These are phyloP conservation scores for Cylindroiulus punctatus DNA, from an alignment of 2,888 invertebrate genomes.

Conservation along the genomic window DNA sequence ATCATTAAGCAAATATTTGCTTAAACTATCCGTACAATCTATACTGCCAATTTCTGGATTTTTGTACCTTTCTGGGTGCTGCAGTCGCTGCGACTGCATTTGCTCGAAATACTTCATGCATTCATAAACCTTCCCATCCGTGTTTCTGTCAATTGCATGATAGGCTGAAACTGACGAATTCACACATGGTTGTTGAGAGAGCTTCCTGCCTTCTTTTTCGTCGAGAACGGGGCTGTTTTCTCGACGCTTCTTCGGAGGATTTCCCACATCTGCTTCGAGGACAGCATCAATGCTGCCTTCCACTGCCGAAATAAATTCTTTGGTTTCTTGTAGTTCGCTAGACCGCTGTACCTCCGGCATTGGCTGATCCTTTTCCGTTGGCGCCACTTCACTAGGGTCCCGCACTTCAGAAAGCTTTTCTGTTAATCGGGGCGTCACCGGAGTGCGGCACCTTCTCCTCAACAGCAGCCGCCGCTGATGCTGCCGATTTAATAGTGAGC, in stretches of 20 bases:
- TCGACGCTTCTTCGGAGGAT: constrained; percentile 42
- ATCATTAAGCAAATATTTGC: background rate
- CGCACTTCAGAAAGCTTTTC: background rate
- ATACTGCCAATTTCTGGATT: background rate
- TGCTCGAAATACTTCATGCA: constrained; percentile 55
- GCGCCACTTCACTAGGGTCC: background rate
- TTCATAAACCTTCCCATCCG: constrained; percentile 52
- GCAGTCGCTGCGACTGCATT: constrained; percentile 49
- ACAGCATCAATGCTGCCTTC: background rate
- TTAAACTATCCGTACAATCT: background rate
- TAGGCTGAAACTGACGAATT: background rate
- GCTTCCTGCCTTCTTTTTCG: background rate
- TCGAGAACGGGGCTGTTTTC: background rate
- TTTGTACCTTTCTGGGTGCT: constrained; percentile 41
- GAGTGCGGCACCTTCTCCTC: background rate
- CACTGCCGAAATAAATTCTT: background rate
- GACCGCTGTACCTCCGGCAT: background rate
- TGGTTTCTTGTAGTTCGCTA: background rate
- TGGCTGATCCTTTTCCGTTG: background rate
- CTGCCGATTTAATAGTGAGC: constrained; percentile 7
- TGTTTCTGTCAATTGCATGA: background rate
- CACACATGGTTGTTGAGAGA: constrained; percentile 5
- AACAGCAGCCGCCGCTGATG: constrained; percentile 18
- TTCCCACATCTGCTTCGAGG: background rate
- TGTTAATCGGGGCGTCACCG: background rate